Percentiles rank a stretch among this genome's conserved stretches.
These are phyloP conservation scores for Manacus vitellinus DNA, from an alignment of 2,113 vertebrate genomes.

Conservation along the genomic window DNA sequence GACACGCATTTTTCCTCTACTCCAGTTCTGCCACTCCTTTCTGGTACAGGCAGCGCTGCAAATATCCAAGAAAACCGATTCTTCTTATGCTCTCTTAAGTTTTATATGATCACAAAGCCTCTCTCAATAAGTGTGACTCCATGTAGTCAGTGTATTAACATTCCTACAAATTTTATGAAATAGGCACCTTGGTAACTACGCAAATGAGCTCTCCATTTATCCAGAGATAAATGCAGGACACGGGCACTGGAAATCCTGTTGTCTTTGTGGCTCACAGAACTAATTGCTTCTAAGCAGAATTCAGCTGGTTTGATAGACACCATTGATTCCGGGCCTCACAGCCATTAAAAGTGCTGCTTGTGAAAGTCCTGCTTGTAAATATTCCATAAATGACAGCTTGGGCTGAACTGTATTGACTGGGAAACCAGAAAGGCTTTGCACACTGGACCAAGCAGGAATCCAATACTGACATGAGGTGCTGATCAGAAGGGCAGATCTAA, in stretches of 20 bases:
- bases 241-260: neutral
- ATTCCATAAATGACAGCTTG: fast-evolving
- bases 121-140: neutral
- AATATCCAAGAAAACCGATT: neutral
- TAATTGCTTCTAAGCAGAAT: neutral
- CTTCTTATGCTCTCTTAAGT: neutral
- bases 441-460: neutral
- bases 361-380: neutral
- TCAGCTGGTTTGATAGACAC: neutral
- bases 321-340: neutral
- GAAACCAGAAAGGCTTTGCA: neutral
- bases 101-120: neutral
- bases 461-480: neutral
- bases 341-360: neutral
- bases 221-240: neutral
- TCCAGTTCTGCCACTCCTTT: neutral
- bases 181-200: neutral
- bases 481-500: neutral
- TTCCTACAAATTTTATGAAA: neutral
- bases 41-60: neutral
- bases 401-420: neutral
- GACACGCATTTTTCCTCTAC: neutral
- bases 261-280: neutral
- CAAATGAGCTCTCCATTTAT: neutral
- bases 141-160: neutral